Evolutionary conservation across 2,113 vertebrate genomes (phyloP).

Genomic region (Malaclemys terrapin): DNA sequence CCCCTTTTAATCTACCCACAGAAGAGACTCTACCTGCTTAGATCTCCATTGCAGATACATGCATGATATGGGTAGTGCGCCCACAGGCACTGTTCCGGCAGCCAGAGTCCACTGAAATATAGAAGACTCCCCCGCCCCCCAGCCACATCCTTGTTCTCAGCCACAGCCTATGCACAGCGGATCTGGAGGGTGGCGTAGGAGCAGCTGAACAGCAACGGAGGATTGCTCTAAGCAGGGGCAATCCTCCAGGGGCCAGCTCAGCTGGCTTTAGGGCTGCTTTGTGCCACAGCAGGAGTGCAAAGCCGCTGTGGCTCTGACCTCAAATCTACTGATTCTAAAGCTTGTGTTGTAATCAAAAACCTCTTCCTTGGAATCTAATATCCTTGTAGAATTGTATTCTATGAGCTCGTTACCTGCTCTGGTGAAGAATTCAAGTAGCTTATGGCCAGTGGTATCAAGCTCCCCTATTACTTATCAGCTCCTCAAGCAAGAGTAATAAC

Average conservation of each 20-base stretch:
- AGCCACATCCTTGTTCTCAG: background rate
- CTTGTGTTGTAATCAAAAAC: background rate
- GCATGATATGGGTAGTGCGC: background rate
- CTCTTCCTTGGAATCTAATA: background rate
- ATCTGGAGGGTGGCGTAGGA: background rate
- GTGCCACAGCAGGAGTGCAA: constrained; percentile 21
- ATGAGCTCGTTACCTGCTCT: constrained; percentile 15
- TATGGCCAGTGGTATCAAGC: constrained; percentile 30
- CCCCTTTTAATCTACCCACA: background rate
- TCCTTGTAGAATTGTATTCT: fast-evolving
- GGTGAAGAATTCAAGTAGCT: constrained; percentile 51
- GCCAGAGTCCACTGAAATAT: background rate
- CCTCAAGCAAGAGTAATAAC: constrained; percentile 47
- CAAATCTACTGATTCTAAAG: background rate
- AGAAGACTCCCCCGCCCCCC: background rate
- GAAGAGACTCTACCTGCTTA: background rate
- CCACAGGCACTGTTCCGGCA: background rate
- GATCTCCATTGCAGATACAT: fast-evolving
- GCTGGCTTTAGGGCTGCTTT: background rate
- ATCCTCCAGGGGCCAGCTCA: constrained; percentile 30
- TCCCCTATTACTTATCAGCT: background rate
- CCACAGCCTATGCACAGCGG: background rate
- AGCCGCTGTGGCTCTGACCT: background rate
- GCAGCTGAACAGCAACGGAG: background rate
- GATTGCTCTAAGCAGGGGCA: constrained; percentile 43